Base-by-base conservation (phyloP, 2,888 invertebrate genomes). In the Drosophila melanosoma region DNA sequence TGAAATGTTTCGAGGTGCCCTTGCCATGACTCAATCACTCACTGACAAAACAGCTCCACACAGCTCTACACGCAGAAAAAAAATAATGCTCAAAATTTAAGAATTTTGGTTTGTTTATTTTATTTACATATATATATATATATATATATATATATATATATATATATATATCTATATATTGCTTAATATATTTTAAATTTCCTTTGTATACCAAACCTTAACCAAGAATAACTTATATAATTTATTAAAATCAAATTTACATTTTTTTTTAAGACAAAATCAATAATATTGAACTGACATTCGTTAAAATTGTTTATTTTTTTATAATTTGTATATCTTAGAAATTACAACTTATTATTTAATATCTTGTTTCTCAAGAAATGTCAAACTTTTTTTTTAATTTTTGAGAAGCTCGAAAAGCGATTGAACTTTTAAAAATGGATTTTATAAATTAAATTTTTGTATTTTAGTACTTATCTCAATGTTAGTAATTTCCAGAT, bases 21-120 rank as follows among this genome's bases (percentile, higher is more conserved):
- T 86, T 87, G 88, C 76, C 72, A 78, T 86, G 85, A 86, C 73
- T 86, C 85, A 87, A 85, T 83, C 74, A 75, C 75, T 75, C 81
- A 67, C 36, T 38, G 15, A 33, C 59, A 12, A 52, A 53, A 51
- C 56, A 26, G 57, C 45, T 48, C 35, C 36, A 65, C 11, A 54
- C n/a, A n/a, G n/a, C 48, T 54, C 38, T 56, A 54, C 54, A 54
- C 54, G 17, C 26, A 1, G 1, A 17, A 17, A 15, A 49, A 54
- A 36, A 54, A 10, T 1, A 3, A 3, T 36, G 23, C 17, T 10
- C 10, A 6, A 17, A 17, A 54, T 1, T 42, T 42, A 12, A 20
- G 6, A 6, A 3, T 7, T 7, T 20, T 3, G 11, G 20, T 6
- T 42, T 12, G 20, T 20, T 6, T 20, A 35, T 15, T 53, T 7